Evolutionary conservation across 2,888 invertebrate genomes (phyloP).

Genomic region (Syrista parreyssii): DNA sequence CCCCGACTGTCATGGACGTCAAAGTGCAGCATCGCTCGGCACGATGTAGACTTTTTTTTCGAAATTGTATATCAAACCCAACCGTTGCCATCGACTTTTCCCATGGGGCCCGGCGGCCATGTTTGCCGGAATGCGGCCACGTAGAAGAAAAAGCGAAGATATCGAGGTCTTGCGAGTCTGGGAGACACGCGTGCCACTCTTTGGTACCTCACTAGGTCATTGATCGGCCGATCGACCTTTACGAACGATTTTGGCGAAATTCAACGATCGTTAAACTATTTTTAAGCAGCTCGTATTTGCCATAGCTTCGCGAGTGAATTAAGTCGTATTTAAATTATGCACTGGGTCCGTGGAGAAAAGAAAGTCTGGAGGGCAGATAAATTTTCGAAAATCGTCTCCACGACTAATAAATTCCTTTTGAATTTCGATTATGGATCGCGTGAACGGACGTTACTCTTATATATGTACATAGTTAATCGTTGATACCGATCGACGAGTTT

Average conservation of each 20-base stretch:
- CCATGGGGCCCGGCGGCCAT: constrained; percentile 4
- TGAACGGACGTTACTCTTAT: not conserved
- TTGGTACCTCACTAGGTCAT: constrained; percentile 22
- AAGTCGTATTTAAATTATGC: not conserved
- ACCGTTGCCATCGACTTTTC: constrained; percentile 5
- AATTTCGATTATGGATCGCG: too few relatives aligned
- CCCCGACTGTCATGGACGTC: not conserved
- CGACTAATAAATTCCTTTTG: too few relatives aligned
- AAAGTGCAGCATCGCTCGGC: not conserved
- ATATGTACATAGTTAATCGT: not conserved
- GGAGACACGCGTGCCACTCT: constrained; percentile 18
- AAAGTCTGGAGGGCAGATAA: not conserved
- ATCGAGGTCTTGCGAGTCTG: constrained; percentile 17
- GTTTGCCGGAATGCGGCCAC: constrained; percentile 24
- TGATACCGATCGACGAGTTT: not conserved
- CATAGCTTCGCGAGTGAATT: not conserved
- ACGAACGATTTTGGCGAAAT: not conserved
- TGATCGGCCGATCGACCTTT: constrained; percentile 10
- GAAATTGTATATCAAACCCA: not conserved
- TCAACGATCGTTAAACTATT: not conserved
- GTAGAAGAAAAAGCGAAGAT: constrained; percentile 21
- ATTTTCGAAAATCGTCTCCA: not conserved
- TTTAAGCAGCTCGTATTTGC: not conserved
- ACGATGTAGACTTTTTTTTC: not conserved
- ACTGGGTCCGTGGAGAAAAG: not conserved